Base-by-base conservation (phyloP, 2,113 vertebrate species). In the Petrocephalus microphthalmus region DNA sequence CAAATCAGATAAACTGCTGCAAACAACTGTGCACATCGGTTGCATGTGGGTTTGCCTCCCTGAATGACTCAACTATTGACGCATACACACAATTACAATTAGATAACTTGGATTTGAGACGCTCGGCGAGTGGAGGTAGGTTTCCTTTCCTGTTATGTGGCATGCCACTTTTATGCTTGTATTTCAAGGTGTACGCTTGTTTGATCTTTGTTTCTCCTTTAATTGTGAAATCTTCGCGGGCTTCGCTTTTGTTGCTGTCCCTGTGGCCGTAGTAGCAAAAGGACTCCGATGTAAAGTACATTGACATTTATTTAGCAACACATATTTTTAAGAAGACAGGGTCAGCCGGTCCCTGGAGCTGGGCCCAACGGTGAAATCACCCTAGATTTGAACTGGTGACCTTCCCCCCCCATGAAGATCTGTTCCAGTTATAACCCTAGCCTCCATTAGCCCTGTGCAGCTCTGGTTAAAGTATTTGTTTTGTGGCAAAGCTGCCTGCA, bases 381-480 rank as follows among this genome's bases (percentile, higher is more conserved):
- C 60, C n/a, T 29, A 67, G 60, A 67, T 29, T 67, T 67, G 60
- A 67, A 67, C 60, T 67, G 60, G 6, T 67, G 60, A 67, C 60
- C 60, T 67, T 29, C 60, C 60, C 71, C 53, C 71, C 11, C 33
- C 71, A 19, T 19, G 2, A 42, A 85, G 51, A 56, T 56, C 15
- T 54, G 49, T 86, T 86, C 85, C 54, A 33, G 49, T 60, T 86
- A 57, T 60, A 86, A 45, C 33, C 85, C 33, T 22, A 60, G 15
- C 54, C 19, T n/a, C 56, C 45, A 33, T 85, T 42, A 52, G 53
- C 25, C 5, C 85, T 56, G 25, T 33, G 3, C 33, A 33, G 33
- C 25, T 85, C 37, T 7, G 33, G 85, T 56, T 86, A 42, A 57
- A n/a, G 33, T 86, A 60, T 86, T 64, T 25, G 54, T 86, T 86